Evolutionary conservation across 2,797 vertebrate species (phyloP).

Genomic region (Anguilla anguilla): DNA sequence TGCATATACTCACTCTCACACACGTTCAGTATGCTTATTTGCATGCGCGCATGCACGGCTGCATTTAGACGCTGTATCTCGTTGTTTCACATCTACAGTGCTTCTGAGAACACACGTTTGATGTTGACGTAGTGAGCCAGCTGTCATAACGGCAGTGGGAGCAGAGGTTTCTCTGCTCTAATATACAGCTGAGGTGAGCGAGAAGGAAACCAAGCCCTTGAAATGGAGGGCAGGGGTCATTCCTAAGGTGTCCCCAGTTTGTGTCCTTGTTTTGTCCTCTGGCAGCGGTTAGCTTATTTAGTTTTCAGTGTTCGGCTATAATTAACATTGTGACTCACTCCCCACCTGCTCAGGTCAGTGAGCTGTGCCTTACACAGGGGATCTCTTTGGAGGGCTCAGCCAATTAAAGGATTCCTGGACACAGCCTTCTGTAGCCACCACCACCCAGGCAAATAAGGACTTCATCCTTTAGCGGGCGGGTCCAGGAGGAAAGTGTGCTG

Average conservation of each 20-base stretch:
- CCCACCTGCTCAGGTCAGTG: constrained; percentile 38
- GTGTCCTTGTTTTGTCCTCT: constrained; percentile 23
- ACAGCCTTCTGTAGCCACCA: not conserved
- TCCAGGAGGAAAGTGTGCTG: not conserved
- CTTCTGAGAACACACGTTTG: not conserved
- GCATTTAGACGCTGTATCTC: not conserved
- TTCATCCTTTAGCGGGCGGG: constrained; percentile 20
- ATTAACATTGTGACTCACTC: constrained; percentile 55
- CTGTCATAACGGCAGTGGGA: not conserved
- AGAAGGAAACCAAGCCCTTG: not conserved
- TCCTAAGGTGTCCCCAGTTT: not conserved
- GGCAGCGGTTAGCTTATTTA: constrained; percentile 37
- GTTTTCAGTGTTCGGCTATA: constrained; percentile 45
- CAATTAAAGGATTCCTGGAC: constrained; percentile 29
- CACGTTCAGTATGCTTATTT: not conserved
- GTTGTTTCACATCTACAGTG: not conserved
- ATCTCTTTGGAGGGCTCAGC: not conserved
- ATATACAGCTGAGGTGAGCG: not conserved
- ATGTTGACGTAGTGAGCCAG: not conserved
- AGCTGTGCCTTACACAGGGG: not conserved
- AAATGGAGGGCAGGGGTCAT: not conserved
- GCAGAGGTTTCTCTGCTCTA: not conserved
- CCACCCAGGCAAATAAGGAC: constrained; percentile 1
- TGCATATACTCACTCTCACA: not conserved
- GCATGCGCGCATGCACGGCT: not conserved